Evolutionary conservation across 2,113 vertebrate genomes (phyloP).

Genomic region (Hymenochirus boettgeri): DNA sequence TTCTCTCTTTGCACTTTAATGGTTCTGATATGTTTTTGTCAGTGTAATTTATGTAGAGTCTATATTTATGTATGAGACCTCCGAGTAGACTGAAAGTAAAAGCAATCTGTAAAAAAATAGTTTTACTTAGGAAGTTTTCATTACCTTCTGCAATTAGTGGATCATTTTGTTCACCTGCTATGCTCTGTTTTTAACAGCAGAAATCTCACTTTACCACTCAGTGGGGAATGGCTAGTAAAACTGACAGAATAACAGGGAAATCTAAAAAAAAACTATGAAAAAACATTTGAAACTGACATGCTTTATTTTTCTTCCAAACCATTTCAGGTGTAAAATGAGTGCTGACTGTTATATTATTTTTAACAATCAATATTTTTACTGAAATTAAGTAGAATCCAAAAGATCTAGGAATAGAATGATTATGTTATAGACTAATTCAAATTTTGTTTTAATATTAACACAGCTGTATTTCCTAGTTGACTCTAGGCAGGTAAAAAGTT

Average conservation of each 20-base stretch:
- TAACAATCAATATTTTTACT: too few relatives aligned
- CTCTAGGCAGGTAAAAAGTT: too few relatives aligned
- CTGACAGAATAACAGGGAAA: conserved; percentile 28
- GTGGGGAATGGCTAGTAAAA: conserved; percentile 14
- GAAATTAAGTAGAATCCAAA: too few relatives aligned
- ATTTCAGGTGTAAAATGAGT: too few relatives aligned
- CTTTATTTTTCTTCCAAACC: too few relatives aligned
- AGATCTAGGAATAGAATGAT: too few relatives aligned
- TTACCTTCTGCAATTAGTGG: not conserved
- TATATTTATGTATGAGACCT: conserved; percentile 39
- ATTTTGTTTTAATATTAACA: too few relatives aligned
- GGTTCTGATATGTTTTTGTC: conserved; percentile 37
- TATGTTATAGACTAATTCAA: too few relatives aligned
- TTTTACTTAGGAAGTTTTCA: conserved; percentile 9
- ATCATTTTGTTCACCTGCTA: not conserved
- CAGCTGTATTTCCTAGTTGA: too few relatives aligned
- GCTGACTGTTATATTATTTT: too few relatives aligned
- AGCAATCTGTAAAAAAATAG: conserved; percentile 10
- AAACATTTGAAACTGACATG: too few relatives aligned
- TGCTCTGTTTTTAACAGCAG: conserved; percentile 5
- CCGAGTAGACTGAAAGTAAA: conserved; percentile 13
- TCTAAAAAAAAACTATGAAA: too few relatives aligned
- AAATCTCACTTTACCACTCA: conserved; percentile 15
- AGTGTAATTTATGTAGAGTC: conserved; percentile 34
- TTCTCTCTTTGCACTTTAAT: conserved; percentile 26